Evolutionary conservation across 2,797 vertebrate species (phyloP).

Genomic region (Bovichtus diacanthus): DNA sequence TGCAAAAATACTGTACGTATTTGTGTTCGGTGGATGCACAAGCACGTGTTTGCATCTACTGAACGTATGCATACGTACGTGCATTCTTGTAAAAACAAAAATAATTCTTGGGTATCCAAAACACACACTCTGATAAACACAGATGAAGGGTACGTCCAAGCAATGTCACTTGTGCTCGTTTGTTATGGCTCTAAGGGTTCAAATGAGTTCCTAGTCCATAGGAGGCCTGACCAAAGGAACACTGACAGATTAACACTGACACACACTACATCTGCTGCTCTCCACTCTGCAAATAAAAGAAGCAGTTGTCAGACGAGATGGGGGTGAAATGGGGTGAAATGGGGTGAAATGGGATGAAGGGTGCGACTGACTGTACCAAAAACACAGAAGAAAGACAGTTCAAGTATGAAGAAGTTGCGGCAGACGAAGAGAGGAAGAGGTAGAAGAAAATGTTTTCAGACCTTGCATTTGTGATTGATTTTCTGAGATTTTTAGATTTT

Average conservation of each 20-base stretch:
- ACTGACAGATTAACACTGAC: not conserved
- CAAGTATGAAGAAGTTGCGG: conserved; percentile 10
- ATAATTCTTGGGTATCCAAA: conserved; percentile 29
- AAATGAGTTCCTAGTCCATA: conserved; percentile 19
- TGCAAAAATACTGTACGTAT: conserved; percentile 37
- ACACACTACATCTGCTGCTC: not conserved
- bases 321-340: conserved; percentile 1
- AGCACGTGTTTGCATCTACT: no score
- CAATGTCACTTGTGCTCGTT: conserved; percentile 27
- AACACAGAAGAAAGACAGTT: not conserved
- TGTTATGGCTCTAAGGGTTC: conserved; percentile 24
- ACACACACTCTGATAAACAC: conserved; percentile 26
- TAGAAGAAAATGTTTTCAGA: no score
- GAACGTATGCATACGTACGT: not conserved
- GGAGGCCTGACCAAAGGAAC: not conserved
- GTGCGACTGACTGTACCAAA: not conserved
- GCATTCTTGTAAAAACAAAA: not conserved
- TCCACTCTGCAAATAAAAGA: not conserved
- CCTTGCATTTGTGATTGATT: no score
- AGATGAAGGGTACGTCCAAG: conserved; percentile 22
- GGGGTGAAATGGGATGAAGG: not conserved
- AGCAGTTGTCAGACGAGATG: not conserved
- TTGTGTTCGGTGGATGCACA: not conserved
- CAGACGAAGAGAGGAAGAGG: conserved; percentile 24
- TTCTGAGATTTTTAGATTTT: no score